Evolutionary conservation across 2,113 vertebrate genomes (phyloP), one percentile per base, ranked within the genome.

Genomic region (Chaenogobius annularis): DNA sequence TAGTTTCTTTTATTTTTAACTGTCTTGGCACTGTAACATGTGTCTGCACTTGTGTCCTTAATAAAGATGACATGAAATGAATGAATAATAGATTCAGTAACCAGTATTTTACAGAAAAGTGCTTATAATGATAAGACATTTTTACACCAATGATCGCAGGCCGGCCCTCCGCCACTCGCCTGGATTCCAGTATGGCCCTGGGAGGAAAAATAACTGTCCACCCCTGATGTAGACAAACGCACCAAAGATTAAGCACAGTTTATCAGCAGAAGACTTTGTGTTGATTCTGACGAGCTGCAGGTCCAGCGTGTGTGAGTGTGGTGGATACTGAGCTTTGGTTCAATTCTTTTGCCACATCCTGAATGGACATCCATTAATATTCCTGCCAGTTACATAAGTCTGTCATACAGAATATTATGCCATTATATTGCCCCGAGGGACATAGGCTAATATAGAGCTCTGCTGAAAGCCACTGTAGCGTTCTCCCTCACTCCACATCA

Each of bases 321-420:
- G 48, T 64, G 40, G 66, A 75, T 67, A 68, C 31, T 75, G 52
- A 70, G 78, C 79, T 81, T 80, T 81, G 84, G 81, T 83, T 62
- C 69, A 70, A 83, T 79, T 77, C 77, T 77, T 85, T 76, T 4
- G 20, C 69, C 78, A 52, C 69, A 67, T 78, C 70, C 79, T 47
- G 63, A 79, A 72, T 76, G 82, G 86, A 71, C 76, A 17, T 78
- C 79, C 87, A 90, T 88, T 88, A 90, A 86, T 87, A 88, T 88
- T 87, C 71, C 75, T 81, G 58, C 78, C 71, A 66, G 83, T 90
- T 92, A 90, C 79, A 82, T 90, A 90, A 90, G 63, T 44, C 43
- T 66, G 69, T 66, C 82, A 80, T 83, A 73, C 78, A 81, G 70
- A 81, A 85, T 82, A 68, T 74, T 66, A 84, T 85, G 65, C 80